Base-by-base conservation (phyloP, 2,888 invertebrate species). In the Ametastegia equiseti region DNA sequence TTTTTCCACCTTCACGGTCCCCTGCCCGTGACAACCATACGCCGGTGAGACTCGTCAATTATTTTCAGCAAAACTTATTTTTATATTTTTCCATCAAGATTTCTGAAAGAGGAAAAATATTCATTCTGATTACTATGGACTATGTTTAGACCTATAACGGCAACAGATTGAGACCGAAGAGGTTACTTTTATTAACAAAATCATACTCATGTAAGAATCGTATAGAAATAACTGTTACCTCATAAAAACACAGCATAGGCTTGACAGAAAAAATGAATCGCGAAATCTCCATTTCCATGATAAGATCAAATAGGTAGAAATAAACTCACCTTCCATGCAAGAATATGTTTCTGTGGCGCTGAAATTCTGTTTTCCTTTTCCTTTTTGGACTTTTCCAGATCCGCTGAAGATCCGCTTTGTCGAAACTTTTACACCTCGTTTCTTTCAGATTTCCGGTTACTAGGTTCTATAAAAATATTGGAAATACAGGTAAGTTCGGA, bases 271-370 rank as follows among this genome's bases (percentile, higher is more conserved):
- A n/a, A n/a, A 45, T 9, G 45, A 45, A 9, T 9, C 45, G 9
- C 9, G 45, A 1, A 13, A 45, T 45, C 45, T 15, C 9, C 9
- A 45, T 13, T 15, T 9, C 45, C 15, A 15, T 45, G 45, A 45
- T 45, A 45, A 45, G 7, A 45, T 9, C 13, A 45, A 13, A 45
- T 13, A 2, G 45, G 11, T 45, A 45, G 45, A 45, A 13, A 1
- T 27, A 57, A 57, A 23, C 57, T 57, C n/a, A 57, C 57, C 57
- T 57, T 57, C 13, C 57, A 57, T 57, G 27, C 57, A 57, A 27
- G 19, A 9, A 57, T 57, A 9, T 7, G 23, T 23, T 23, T 9
- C 27, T 1, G 57, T 57, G 27, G 57, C 57, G 23, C 57, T 57
- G 57, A 19, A 57, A 23, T 57, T 57, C 9, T 57, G n/a, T 57